A percentile compares a stretch with the other conserved stretches of the same genome.
Evolutionary conservation across 2,888 invertebrate genomes (phyloP).

Genomic region (Cosmopolites sordidus): DNA sequence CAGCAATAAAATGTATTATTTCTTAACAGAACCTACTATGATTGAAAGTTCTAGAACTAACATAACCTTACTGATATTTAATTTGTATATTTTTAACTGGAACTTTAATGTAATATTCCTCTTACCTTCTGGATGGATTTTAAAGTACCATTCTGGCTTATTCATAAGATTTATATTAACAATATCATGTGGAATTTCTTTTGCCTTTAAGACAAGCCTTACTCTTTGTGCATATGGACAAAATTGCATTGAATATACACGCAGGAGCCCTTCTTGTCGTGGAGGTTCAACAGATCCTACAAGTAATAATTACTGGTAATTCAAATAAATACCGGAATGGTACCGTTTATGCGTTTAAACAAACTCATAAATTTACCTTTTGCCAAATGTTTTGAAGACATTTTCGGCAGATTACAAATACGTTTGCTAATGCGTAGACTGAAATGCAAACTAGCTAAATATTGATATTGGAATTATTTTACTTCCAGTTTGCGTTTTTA

Average conservation of each 20-base stretch:
- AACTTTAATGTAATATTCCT: too few relatives aligned
- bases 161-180: constrained; percentile 70
- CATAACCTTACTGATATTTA: too few relatives aligned
- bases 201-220: constrained; percentile 70
- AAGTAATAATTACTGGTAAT: background rate
- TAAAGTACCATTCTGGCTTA: constrained; percentile 80
- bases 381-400: constrained; percentile 20
- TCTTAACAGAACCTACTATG: too few relatives aligned
- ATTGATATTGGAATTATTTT: too few relatives aligned
- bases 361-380: constrained; percentile 10
- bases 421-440: too few relatives aligned
- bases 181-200: constrained; percentile 69
- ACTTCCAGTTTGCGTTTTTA: too few relatives aligned
- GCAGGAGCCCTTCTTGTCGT: constrained; percentile 58
- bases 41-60: too few relatives aligned
- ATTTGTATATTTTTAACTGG: too few relatives aligned
- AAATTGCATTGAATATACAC: constrained; percentile 79
- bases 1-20: too few relatives aligned
- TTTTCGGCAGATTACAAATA: background rate
- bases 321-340: background rate
- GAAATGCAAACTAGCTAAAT: too few relatives aligned
- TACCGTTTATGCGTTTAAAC: background rate
- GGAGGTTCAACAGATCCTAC: constrained; percentile 64
- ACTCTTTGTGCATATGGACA: constrained; percentile 78
- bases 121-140: constrained; percentile 58